phyloP scores from a whole-genome alignment of 1,140 invertebrate genomes.

The Cotesia glomerata region DNA sequence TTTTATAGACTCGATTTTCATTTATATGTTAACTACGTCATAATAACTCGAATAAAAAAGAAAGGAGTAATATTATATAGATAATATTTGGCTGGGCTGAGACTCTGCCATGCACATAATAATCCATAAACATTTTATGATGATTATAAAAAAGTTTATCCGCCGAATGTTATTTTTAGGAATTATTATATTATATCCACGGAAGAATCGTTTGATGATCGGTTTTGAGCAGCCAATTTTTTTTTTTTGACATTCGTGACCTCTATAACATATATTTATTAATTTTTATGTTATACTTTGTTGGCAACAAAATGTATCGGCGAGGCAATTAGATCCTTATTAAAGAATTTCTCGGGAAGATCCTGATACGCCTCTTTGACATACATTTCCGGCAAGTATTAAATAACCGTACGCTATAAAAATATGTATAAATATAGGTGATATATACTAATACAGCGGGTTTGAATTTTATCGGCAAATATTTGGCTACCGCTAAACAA shows the following conservation, averaged over 20 bases:
- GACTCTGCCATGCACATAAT: not conserved
- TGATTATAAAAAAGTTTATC: conserved; percentile 14
- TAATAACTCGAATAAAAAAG: conserved; percentile 18
- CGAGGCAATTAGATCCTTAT: conserved; percentile 22
- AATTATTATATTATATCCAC: not conserved
- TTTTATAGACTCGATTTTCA: conserved; percentile 57
- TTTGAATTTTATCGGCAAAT: conserved; percentile 15
- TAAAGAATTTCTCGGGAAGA: conserved; percentile 15
- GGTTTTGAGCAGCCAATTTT: not conserved
- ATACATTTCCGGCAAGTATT: conserved; percentile 15
- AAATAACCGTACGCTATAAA: conserved; percentile 8
- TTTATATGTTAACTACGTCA: conserved; percentile 57
- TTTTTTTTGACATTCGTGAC: not conserved
- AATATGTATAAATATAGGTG: not conserved
- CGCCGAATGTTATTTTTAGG: not conserved
- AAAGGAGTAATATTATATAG: not conserved
- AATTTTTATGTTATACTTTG: conserved; percentile 24
- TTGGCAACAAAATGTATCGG: conserved; percentile 5
- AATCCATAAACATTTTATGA: conserved; percentile 3
- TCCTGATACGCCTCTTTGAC: conserved; percentile 20
- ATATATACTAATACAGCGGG: too few species aligned
- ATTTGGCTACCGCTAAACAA: too few species aligned
- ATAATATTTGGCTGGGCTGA: too few species aligned
- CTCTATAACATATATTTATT: not conserved
- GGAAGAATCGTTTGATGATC: not conserved